These are phyloP conservation scores for Ptilorrhoa leucosticta DNA, from an alignment of 2,113 vertebrate species.

Conservation along the genomic window DNA sequence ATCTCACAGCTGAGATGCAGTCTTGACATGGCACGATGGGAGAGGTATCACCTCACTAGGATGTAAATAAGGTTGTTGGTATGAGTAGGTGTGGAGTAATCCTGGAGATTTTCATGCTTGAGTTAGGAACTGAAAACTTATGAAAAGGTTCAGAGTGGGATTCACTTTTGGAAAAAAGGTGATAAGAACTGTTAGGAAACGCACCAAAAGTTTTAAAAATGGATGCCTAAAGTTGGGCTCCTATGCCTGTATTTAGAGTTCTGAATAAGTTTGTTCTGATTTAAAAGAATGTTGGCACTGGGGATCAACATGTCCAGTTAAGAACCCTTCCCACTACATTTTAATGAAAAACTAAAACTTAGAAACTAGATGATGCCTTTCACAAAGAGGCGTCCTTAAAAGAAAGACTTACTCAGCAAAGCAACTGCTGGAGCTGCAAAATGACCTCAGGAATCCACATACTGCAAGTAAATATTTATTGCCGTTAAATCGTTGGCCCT, in stretches of 20 bases:
- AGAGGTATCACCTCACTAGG: not conserved
- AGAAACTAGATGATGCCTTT: not conserved
- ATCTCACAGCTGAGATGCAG: not conserved
- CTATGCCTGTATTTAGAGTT: not conserved
- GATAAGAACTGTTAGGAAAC: not conserved
- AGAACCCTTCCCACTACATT: not conserved
- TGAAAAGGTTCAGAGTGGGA: not conserved
- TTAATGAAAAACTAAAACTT: not conserved
- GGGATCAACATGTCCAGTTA: not conserved
- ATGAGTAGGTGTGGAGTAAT: not conserved
- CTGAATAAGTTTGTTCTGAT: not conserved
- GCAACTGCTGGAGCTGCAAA: conserved; percentile 1
- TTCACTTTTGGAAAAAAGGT: not conserved
- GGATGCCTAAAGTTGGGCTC: not conserved
- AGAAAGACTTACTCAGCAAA: not conserved
- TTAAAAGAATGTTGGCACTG: not conserved
- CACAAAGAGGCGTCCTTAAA: not conserved
- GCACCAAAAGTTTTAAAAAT: not conserved
- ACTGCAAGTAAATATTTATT: conserved; percentile 60
- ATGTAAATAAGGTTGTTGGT: not conserved
- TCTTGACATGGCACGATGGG: not conserved
- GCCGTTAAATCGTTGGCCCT: conserved; percentile 1
- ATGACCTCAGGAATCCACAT: conserved; percentile 40
- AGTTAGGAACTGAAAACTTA: not conserved
- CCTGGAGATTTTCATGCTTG: not conserved